A percentile compares a stretch with the other conserved stretches of the same genome.
These are phyloP conservation scores for Rotaria sp. DNA, from an alignment of 2,888 invertebrate genomes.

Conservation along the genomic window DNA sequence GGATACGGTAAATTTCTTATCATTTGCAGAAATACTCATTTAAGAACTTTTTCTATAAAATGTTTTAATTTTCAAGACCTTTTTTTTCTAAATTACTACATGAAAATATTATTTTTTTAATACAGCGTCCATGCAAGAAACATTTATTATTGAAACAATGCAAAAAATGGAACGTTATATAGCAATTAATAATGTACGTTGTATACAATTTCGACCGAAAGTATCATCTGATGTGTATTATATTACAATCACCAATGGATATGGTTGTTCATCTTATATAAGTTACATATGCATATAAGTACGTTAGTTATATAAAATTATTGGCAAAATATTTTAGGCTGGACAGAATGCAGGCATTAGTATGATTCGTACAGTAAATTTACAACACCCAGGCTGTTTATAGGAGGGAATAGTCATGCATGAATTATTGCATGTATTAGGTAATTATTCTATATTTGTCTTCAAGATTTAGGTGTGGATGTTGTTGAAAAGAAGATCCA, in stretches of 20 bases:
- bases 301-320: no score
- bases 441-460: neutral
- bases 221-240: constrained; percentile 56
- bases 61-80: no score
- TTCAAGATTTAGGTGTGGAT: neutral
- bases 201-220: constrained; percentile 63
- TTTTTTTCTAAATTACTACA: no score
- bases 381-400: constrained; percentile 54
- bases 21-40: no score
- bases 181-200: constrained; percentile 59
- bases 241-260: constrained; percentile 34
- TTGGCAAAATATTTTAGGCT: no score
- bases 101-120: no score
- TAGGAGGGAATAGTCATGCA: constrained; percentile 32
- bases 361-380: constrained; percentile 66
- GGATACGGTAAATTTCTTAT: constrained; percentile 23
- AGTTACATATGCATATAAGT: neutral
- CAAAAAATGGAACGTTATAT: constrained; percentile 46
- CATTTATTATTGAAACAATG: constrained; percentile 46
- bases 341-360: constrained; percentile 46
- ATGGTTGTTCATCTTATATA: constrained; percentile 35
- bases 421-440: constrained; percentile 37
- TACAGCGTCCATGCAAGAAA: neutral
- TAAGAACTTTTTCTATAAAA: no score
- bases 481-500: no score